These are phyloP conservation scores for Tipula lateralis DNA, from an alignment of 2,888 invertebrate genomes.

Conservation along the genomic window DNA sequence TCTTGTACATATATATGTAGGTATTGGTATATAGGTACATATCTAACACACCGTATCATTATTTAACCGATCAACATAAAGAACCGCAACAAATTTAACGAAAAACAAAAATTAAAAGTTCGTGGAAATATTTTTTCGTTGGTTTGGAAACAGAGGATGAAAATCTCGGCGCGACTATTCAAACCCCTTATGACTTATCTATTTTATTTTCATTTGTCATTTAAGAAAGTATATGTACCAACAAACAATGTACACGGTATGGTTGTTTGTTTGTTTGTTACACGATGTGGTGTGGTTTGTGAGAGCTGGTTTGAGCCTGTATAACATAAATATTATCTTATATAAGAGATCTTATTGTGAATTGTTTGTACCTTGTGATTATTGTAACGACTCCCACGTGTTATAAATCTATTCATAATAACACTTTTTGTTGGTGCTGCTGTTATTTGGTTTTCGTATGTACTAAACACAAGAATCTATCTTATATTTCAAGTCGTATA, in stretches of 20 bases:
- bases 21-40: no score
- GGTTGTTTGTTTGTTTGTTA: neutral
- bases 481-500: neutral
- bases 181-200: conserved; percentile 1
- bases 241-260: neutral
- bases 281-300: neutral
- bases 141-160: neutral
- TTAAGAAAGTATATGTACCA: neutral
- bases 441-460: neutral
- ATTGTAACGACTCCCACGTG: conserved; percentile 5
- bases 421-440: neutral
- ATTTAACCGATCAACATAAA: neutral
- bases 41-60: neutral
- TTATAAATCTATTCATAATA: neutral
- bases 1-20: neutral
- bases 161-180: conserved; percentile 19
- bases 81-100: neutral
- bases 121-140: neutral
- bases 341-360: neutral
- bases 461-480: neutral
- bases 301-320: neutral
- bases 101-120: conserved; percentile 12
- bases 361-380: conserved; percentile 24
- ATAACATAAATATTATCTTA: conserved; percentile 5
- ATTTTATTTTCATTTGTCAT: conserved; percentile 11